Base-by-base conservation (phyloP, 2,797 vertebrate genomes). In the Eidolon dupreanum region DNA sequence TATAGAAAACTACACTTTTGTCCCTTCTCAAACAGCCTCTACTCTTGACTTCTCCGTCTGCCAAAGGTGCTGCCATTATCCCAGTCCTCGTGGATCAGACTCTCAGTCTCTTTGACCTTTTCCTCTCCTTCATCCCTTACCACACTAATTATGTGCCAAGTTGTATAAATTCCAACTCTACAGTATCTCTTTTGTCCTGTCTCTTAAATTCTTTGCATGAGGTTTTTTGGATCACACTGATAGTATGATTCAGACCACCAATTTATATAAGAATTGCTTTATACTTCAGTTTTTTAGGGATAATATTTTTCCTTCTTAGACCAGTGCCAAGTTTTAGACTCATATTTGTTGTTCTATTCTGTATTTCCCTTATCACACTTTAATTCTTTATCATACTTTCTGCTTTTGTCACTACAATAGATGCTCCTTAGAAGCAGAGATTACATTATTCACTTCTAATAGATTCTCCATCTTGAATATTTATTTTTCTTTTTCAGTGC, bases 241-340 rank as follows among this genome's bases (percentile, higher is more conserved):
- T n/a, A 59, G 46, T 75, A 28, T 90, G 75, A 92, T 86, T 82
- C 88, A 94, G 74, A 66, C 16, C 28, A 46, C 53, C 57, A 36
- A 83, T 77, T 95, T 93, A 68, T 71, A 6, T 92, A 81, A 93
- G 53, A 87, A 85, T 84, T 78, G 38, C 70, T 90, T 90, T 49
- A 13, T 20, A 78, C 41, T 94, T 82, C 53, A 63, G 3, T 73
- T 61, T 85, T 84, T 55, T 26, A 19, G 31, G 31, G 17, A 78
- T 68, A 3, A 84, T 12, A 43, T 63, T 90, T 85, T 90, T 78
- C 65, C 49, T 79, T 87, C 31, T 26, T 68, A 63, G 26, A 66
- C 17, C 1, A 66, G 31, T 77, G 83, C 77, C 86, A 95, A 70
- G 28, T 55, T 82, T 87, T 65, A 88, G 66, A 68, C 13, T 81